Percentiles rank a stretch among this genome's conserved stretches.
phyloP scores from a whole-genome alignment of 1,140 invertebrate genomes.

The Leptonema lineaticorne region DNA sequence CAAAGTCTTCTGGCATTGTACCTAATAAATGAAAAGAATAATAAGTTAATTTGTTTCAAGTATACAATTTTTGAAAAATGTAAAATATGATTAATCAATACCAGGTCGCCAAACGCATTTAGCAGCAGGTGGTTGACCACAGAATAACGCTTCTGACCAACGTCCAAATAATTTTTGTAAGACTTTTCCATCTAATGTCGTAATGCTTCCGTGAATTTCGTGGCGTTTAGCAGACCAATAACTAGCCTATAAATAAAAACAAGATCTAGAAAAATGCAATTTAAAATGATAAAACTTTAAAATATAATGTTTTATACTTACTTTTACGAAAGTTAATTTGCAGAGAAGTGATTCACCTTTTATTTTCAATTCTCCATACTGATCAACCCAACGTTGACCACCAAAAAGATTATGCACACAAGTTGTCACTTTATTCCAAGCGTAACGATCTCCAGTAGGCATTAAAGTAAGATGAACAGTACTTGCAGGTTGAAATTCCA shows the following conservation, averaged over 20 bases:
- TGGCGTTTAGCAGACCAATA: constrained; percentile 78
- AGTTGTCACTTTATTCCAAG: constrained; percentile 86
- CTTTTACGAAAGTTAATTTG: constrained; percentile 82
- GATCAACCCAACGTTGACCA: constrained; percentile 81
- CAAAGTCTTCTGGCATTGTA: constrained; percentile 77
- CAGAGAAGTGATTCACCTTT: constrained; percentile 66
- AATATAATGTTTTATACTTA: constrained; percentile 47
- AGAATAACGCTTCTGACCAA: constrained; percentile 82
- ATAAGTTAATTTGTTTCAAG: too few species aligned
- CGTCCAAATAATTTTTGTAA: constrained; percentile 72
- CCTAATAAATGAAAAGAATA: constrained; percentile 50
- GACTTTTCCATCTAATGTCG: constrained; percentile 60
- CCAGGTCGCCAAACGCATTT: constrained; percentile 77
- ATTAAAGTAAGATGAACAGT: constrained; percentile 57
- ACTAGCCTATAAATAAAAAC: constrained; percentile 59
- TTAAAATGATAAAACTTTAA: not conserved
- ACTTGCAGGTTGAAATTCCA: constrained; percentile 84
- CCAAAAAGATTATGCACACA: constrained; percentile 86
- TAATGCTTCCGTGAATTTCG: constrained; percentile 73
- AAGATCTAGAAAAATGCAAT: not conserved
- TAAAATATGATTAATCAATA: constrained; percentile 36
- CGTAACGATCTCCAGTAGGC: constrained; percentile 67
- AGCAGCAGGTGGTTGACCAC: constrained; percentile 69
- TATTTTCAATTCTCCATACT: constrained; percentile 81
- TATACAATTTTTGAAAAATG: not conserved